These are phyloP conservation scores for Ctenochaetus hawaiiensis DNA, from an alignment of 2,797 vertebrate genomes.

Conservation along the genomic window DNA sequence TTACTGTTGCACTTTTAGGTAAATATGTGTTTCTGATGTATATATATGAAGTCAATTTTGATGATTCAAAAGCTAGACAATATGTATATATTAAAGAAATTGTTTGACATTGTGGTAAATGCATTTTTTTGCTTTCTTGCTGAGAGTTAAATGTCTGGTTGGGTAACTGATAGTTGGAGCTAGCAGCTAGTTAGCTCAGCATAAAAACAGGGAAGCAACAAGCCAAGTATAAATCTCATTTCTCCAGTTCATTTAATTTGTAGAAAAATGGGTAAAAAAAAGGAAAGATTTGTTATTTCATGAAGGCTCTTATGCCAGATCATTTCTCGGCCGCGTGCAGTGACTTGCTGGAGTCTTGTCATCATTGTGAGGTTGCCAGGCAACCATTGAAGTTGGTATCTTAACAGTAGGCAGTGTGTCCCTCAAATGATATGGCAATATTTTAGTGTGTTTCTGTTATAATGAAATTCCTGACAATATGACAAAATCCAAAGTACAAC, in stretches of 20 bases:
- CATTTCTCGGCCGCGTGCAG: not conserved
- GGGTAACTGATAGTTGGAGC: not conserved
- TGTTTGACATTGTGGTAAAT: conserved; percentile 1
- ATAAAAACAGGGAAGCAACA: not conserved
- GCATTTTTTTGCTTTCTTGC: not conserved
- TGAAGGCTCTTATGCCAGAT: too few species aligned
- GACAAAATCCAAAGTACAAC: too few species aligned
- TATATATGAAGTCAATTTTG: not conserved
- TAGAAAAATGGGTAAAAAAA: too few species aligned
- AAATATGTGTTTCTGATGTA: conserved; percentile 13
- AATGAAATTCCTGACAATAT: too few species aligned
- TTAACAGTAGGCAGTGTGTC: too few species aligned
- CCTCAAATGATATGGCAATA: too few species aligned
- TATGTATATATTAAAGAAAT: not conserved
- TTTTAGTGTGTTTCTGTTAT: too few species aligned
- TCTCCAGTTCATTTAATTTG: too few species aligned
- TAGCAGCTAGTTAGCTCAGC: not conserved
- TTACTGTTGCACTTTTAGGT: not conserved
- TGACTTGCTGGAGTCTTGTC: not conserved
- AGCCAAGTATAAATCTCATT: not conserved
- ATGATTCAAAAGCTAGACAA: not conserved
- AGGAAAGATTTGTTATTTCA: too few species aligned
- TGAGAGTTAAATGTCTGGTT: not conserved
- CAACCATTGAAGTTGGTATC: not conserved
- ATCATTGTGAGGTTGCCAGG: not conserved